Conservation (phyloP, 2,797 vertebrate genomes). For the Paguma larvata region DNA sequence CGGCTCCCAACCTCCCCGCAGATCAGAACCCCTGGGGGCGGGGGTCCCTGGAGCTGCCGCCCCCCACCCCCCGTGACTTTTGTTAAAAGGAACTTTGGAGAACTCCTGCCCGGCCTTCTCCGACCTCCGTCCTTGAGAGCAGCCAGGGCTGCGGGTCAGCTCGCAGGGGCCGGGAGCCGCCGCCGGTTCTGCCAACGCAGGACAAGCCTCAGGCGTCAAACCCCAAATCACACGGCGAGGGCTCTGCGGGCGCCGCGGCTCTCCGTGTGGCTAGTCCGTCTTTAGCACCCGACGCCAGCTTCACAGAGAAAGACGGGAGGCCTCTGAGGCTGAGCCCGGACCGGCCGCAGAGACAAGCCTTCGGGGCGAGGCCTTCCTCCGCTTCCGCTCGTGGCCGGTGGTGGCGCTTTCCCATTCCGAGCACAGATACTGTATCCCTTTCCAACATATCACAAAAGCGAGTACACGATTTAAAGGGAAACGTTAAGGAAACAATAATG, state of each 20-base stretch:
- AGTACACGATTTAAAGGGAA: neutral
- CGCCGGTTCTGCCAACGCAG: neutral
- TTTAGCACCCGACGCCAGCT: neutral
- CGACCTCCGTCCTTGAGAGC: neutral
- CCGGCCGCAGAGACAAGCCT: rapidly evolving
- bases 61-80: neutral
- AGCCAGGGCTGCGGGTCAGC: neutral
- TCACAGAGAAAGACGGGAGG: neutral
- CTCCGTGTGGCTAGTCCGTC: neutral
- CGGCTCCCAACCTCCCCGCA: neutral
- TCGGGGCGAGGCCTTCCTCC: rapidly evolving
- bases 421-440: neutral
- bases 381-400: too few relatives aligned
- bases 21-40: neutral
- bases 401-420: neutral
- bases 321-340: neutral
- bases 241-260: rapidly evolving
- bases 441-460: neutral
- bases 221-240: neutral
- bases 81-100: neutral
- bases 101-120: neutral
- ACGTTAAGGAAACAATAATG: neutral
- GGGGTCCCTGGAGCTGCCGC: rapidly evolving
- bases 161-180: neutral
- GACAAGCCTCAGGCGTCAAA: neutral